Conservation (phyloP, 2,113 vertebrate species). For the Addax nasomaculatus region DNA sequence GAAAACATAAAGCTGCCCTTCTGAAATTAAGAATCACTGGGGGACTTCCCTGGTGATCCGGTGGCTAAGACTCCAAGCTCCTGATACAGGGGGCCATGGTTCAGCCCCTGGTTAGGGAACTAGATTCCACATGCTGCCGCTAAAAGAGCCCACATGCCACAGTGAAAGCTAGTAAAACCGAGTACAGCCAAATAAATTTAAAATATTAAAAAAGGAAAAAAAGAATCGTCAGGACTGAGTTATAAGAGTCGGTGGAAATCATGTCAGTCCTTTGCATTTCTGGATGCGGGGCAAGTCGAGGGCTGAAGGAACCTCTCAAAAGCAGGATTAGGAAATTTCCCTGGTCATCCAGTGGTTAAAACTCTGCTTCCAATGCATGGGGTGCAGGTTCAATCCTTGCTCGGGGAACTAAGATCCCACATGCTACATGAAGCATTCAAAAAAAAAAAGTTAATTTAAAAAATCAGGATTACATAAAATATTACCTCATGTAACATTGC, state of each 20-base stretch:
- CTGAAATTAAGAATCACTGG: background rate
- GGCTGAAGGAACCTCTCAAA: background rate
- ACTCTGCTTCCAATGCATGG: background rate
- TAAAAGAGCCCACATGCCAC: background rate
- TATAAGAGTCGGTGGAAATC: background rate
- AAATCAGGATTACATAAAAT: background rate
- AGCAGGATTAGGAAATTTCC: background rate
- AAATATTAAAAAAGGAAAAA: background rate
- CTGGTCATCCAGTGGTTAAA: background rate
- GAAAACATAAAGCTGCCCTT: background rate
- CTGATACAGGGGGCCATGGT: background rate
- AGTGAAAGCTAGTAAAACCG: background rate
- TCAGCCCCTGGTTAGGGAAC: background rate
- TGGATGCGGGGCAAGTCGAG: background rate
- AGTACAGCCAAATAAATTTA: background rate
- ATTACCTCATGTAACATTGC: background rate
- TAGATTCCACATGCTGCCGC: background rate
- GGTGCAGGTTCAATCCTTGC: background rate
- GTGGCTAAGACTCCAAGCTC: background rate
- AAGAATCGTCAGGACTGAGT: background rate
- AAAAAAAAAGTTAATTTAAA: background rate
- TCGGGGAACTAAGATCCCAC: background rate
- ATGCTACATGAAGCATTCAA: background rate
- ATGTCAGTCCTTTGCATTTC: background rate
- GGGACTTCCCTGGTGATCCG: background rate